A percentile compares a stretch with the other conserved stretches of the same genome.
These are phyloP conservation scores for Candoia aspera DNA, from an alignment of 2,113 vertebrate genomes.

Conservation along the genomic window DNA sequence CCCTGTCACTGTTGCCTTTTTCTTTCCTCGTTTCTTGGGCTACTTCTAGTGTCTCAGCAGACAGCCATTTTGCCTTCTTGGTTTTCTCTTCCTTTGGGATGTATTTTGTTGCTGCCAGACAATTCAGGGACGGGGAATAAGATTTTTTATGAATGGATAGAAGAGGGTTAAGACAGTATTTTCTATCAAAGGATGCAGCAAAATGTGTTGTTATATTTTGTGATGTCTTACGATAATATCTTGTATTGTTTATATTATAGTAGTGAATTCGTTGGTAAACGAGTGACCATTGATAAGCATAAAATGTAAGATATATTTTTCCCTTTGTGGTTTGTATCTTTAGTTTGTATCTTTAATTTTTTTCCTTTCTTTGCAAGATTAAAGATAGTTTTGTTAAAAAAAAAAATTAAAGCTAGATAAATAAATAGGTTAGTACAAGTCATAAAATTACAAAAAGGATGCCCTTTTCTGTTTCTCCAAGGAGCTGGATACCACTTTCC, in stretches of 20 bases:
- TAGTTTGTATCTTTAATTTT: neutral
- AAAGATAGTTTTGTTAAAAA: too few species aligned
- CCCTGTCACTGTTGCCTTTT: too few species aligned
- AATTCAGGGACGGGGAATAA: neutral
- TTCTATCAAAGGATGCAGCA: neutral
- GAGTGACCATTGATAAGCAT: neutral
- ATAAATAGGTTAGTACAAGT: neutral
- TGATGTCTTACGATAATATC: neutral
- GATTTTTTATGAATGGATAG: neutral
- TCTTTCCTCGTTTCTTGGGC: too few species aligned
- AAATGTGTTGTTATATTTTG: neutral
- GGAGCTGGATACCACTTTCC: neutral
- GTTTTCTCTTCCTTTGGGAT: too few species aligned
- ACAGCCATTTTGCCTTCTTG: too few species aligned
- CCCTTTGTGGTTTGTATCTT: neutral
- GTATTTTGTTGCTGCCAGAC: too few species aligned
- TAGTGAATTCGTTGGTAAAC: neutral
- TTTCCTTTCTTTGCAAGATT: too few species aligned
- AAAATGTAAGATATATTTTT: neutral
- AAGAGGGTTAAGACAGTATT: neutral
- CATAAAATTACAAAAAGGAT: neutral
- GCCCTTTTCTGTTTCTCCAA: neutral
- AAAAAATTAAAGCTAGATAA: neutral
- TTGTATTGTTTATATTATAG: neutral
- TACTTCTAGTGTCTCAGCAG: too few species aligned